These are phyloP conservation scores for Centruroides sculpturatus DNA, from an alignment of 1,140 invertebrate species.

Conservation along the genomic window DNA sequence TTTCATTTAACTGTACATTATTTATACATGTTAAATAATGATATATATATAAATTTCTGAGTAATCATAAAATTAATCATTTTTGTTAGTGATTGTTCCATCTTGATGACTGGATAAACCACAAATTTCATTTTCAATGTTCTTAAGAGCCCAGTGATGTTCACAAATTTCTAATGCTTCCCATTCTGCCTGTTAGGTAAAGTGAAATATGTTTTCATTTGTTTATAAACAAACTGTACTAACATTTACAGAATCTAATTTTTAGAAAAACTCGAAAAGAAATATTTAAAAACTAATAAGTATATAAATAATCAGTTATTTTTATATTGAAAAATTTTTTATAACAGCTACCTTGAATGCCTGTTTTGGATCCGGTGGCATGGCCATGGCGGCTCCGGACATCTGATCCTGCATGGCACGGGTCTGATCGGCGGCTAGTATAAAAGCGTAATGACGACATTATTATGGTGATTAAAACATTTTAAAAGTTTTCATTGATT, in stretches of 20 bases:
- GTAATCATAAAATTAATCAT: no score
- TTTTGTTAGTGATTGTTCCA: no score
- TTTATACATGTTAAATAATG: no score
- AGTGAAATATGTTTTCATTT: background rate
- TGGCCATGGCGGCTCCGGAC: constrained; percentile 88
- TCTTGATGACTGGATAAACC: background rate
- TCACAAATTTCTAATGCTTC: constrained; percentile 93
- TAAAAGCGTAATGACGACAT: constrained; percentile 4
- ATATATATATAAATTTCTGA: no score
- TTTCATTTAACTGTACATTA: no score
- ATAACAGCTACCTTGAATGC: constrained; percentile 61
- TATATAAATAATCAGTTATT: background rate
- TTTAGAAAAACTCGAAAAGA: background rate
- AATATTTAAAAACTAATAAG: background rate
- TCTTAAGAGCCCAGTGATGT: constrained; percentile 75
- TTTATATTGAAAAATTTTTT: no score
- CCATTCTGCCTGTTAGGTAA: constrained; percentile 65
- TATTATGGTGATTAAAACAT: no score
- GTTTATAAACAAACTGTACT: no score
- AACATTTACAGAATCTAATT: no score
- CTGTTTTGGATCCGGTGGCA: constrained; percentile 93
- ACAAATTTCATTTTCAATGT: constrained; percentile 49
- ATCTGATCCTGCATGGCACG: constrained; percentile 97
- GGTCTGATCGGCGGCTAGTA: constrained; percentile 73
- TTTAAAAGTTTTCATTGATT: background rate